These are phyloP conservation scores for Choristoneura fumiferana DNA, from an alignment of 1,140 invertebrate species.

Conservation along the genomic window DNA sequence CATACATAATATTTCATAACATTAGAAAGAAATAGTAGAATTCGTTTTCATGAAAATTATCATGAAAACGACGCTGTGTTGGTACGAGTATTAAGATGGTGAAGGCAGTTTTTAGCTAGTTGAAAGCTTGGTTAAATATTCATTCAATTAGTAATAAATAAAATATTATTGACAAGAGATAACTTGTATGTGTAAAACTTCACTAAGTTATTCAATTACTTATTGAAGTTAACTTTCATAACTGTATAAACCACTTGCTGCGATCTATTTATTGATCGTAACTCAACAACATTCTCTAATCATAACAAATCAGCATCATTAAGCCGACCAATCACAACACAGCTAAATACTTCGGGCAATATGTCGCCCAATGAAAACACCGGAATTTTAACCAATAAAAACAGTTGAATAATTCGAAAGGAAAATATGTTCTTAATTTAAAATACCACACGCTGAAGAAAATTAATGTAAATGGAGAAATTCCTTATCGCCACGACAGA, in stretches of 20 bases:
- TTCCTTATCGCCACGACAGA: constrained; percentile 53
- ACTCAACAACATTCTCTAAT: background rate
- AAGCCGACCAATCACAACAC: constrained; percentile 2
- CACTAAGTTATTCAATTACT: too few species aligned
- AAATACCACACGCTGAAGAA: constrained; percentile 42
- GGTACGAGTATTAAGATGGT: too few species aligned
- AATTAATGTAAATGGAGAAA: constrained; percentile 60
- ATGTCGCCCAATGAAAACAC: constrained; percentile 7
- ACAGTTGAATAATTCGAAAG: constrained; percentile 8
- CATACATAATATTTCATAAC: too few species aligned
- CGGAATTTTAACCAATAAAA: background rate
- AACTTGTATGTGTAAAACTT: too few species aligned
- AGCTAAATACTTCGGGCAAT: background rate
- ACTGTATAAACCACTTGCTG: background rate
- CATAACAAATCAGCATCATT: constrained; percentile 1
- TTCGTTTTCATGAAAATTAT: too few species aligned
- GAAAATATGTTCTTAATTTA: constrained; percentile 53
- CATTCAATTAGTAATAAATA: too few species aligned
- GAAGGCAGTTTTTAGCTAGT: too few species aligned
- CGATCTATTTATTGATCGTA: too few species aligned
- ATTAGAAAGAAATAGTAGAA: too few species aligned
- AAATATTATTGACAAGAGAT: too few species aligned
- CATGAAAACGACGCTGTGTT: too few species aligned
- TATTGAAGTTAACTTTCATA: background rate
- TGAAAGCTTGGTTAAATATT: too few species aligned